A percentile compares a stretch with the other conserved stretches of the same genome.
These are phyloP conservation scores for Eulithis testata DNA, from an alignment of 2,888 invertebrate genomes.

Conservation along the genomic window DNA sequence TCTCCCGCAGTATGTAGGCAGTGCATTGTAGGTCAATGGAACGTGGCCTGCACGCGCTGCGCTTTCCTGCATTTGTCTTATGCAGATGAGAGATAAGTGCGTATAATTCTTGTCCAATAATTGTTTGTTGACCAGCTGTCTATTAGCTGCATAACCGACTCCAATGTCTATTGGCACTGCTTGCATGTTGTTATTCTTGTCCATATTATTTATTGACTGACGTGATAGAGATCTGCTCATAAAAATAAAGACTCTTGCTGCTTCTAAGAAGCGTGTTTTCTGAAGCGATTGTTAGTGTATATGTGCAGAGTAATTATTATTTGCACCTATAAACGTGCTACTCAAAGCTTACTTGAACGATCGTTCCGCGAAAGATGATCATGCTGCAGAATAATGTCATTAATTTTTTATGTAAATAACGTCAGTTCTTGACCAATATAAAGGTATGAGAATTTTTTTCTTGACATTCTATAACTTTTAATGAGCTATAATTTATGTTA, in stretches of 20 bases:
- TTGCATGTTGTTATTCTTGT: conserved; percentile 9
- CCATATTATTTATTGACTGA: neutral
- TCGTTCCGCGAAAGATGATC: conserved; percentile 3
- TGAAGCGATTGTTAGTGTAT: conserved; percentile 19
- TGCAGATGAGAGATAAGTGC: conserved; percentile 56
- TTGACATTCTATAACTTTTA: no score
- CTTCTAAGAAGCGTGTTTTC: conserved; percentile 15
- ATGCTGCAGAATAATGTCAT: conserved; percentile 1
- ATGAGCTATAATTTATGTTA: no score
- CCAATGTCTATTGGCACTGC: conserved; percentile 6
- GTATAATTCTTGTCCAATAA: conserved; percentile 29
- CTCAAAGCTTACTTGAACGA: conserved; percentile 7
- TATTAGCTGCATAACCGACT: conserved; percentile 5
- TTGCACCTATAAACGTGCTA: conserved; percentile 5
- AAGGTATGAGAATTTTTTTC: neutral
- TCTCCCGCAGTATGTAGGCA: conserved; percentile 65
- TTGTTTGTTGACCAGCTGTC: conserved; percentile 30
- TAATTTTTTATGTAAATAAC: neutral
- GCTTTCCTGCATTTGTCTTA: conserved; percentile 73
- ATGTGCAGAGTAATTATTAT: conserved; percentile 7
- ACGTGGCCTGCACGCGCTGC: conserved; percentile 64
- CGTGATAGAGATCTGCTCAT: neutral
- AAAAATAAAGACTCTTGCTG: conserved; percentile 9
- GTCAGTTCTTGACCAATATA: neutral
- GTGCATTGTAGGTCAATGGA: conserved; percentile 71